These are phyloP conservation scores for Neoaliturus tenellus DNA, from an alignment of 2,888 invertebrate species.

Conservation along the genomic window DNA sequence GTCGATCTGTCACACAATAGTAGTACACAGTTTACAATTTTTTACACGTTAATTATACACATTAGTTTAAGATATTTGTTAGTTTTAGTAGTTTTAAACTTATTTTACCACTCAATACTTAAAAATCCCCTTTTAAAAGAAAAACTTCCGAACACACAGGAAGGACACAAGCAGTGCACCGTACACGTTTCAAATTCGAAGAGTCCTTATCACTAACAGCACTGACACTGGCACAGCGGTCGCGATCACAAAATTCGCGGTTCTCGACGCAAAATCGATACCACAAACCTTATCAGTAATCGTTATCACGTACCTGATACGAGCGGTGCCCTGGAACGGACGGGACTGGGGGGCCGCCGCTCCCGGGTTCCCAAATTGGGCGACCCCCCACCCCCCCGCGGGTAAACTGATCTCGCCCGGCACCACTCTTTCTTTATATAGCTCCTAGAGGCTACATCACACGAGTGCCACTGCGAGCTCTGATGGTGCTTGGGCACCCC, in stretches of 20 bases:
- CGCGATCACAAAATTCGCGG: neutral
- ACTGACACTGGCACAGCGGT: neutral
- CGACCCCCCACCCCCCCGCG: slow-evolving; percentile 57
- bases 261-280: no score
- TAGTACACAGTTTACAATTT: no score
- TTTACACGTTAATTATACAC: no score
- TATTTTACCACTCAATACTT: no score
- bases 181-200: no score
- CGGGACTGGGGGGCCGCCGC: slow-evolving; percentile 51
- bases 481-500: neutral
- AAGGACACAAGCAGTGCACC: neutral
- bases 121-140: no score
- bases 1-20: no score
- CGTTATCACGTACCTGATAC: slow-evolving; percentile 41
- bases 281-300: slow-evolving; percentile 30
- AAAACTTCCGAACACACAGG: neutral
- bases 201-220: neutral
- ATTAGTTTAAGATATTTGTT: no score
- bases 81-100: no score
- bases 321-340: slow-evolving; percentile 41
- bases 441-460: slow-evolving; percentile 47
- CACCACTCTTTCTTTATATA: slow-evolving; percentile 61
- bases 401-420: slow-evolving; percentile 61
- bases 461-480: slow-evolving; percentile 20
- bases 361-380: slow-evolving; percentile 38